These are phyloP conservation scores for Anoplopoma fimbria DNA, from an alignment of 2,113 vertebrate genomes.

Conservation along the genomic window DNA sequence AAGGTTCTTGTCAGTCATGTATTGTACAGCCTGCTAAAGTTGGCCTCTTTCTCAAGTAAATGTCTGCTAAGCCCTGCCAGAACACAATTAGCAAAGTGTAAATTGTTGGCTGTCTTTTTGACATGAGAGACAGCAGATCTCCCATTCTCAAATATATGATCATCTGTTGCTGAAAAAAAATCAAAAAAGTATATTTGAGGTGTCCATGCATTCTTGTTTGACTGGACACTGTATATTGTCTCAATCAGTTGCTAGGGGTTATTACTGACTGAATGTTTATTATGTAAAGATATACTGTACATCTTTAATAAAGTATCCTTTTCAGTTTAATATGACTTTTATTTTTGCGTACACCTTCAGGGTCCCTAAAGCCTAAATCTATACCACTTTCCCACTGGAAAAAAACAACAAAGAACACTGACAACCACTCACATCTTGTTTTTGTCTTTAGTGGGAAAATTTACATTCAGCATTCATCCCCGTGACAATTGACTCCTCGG, in stretches of 20 bases:
- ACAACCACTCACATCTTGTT: too few relatives aligned
- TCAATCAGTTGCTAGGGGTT: not conserved
- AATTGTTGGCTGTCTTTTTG: constrained; percentile 30
- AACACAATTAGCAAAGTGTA: not conserved
- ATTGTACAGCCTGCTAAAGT: constrained; percentile 11
- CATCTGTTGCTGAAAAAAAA: constrained; percentile 7
- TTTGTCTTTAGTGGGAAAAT: too few relatives aligned
- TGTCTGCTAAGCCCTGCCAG: not conserved
- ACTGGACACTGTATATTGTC: not conserved
- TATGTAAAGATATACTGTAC: not conserved
- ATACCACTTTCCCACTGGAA: too few relatives aligned
- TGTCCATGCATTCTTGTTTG: not conserved
- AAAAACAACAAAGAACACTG: too few relatives aligned
- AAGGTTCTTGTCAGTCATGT: constrained; percentile 16
- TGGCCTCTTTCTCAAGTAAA: constrained; percentile 13
- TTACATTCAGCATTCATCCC: too few relatives aligned
- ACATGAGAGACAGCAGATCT: constrained; percentile 11
- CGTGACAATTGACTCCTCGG: too few relatives aligned
- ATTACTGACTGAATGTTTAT: not conserved
- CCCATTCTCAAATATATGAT: constrained; percentile 18
- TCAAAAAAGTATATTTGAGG: not conserved
- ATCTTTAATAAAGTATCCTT: not conserved
- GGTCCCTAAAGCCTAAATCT: too few relatives aligned
- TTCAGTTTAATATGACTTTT: not conserved
- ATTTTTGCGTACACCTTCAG: not conserved